Evolutionary conservation across 2,113 vertebrate genomes (phyloP).

Genomic region (Tragulus kanchil): DNA sequence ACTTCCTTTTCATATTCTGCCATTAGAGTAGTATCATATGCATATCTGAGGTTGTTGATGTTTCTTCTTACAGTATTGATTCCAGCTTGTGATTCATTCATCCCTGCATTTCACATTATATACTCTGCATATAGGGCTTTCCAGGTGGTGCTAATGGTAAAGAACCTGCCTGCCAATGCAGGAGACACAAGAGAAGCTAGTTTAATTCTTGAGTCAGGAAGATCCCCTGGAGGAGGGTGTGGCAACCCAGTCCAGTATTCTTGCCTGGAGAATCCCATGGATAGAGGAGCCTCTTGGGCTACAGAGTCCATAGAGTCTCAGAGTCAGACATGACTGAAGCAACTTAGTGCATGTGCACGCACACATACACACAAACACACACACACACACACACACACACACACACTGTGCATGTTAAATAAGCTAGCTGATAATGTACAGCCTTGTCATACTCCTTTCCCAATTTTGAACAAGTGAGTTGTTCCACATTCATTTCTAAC

Average conservation of each 20-base stretch:
- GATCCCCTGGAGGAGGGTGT: not conserved
- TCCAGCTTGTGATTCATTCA: not conserved
- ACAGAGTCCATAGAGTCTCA: not conserved
- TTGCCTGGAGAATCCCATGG: not conserved
- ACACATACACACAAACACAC: no score
- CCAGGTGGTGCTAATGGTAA: not conserved
- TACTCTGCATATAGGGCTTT: not conserved
- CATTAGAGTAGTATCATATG: not conserved
- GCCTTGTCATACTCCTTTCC: not conserved
- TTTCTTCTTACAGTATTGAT: not conserved
- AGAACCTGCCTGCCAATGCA: not conserved
- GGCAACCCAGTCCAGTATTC: not conserved
- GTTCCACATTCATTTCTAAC: not conserved
- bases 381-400: not conserved
- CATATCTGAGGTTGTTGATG: not conserved
- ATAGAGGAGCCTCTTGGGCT: not conserved
- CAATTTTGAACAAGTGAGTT: not conserved
- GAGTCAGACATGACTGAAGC: not conserved
- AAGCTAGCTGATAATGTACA: not conserved
- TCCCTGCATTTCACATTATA: not conserved
- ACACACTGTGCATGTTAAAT: not conserved
- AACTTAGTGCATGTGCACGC: not conserved
- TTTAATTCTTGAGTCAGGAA: not conserved
- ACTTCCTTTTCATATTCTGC: not conserved
- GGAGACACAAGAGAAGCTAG: not conserved